Percentiles rank a stretch among this genome's conserved stretches.
phyloP scores from a whole-genome alignment of 2,797 vertebrate species.

The Aldrovandia affinis region DNA sequence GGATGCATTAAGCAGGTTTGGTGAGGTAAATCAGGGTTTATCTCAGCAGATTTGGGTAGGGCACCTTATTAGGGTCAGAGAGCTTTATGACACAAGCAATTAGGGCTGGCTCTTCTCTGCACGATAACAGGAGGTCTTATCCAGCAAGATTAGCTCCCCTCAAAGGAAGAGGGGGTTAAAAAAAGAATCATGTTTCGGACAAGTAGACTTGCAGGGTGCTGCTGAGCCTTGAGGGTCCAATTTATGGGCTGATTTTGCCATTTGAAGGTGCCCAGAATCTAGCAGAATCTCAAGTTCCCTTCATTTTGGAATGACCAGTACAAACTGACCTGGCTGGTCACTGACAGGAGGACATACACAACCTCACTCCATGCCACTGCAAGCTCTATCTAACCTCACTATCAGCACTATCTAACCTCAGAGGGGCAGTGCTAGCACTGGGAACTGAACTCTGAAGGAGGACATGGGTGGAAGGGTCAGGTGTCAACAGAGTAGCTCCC shows the following conservation, averaged over 20 bases:
- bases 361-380: background rate
- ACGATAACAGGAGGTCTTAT: slow-evolving; percentile 71
- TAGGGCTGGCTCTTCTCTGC: slow-evolving; percentile 68
- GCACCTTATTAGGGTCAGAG: slow-evolving; percentile 79
- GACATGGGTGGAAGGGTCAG: background rate
- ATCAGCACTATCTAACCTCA: background rate
- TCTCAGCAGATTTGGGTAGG: slow-evolving; percentile 74
- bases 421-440: background rate
- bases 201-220: slow-evolving; percentile 36
- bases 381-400: background rate
- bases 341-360: background rate
- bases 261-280: background rate
- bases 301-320: background rate
- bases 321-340: no score
- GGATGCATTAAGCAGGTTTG: slow-evolving; percentile 72
- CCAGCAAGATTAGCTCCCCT: slow-evolving; percentile 71
- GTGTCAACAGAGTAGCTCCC: no score
- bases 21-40: slow-evolving; percentile 83
- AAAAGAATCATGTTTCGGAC: background rate
- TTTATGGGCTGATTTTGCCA: slow-evolving; percentile 3
- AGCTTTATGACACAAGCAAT: slow-evolving; percentile 84
- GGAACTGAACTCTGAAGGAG: background rate
- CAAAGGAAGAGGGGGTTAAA: slow-evolving; percentile 34
- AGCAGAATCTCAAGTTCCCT: background rate
- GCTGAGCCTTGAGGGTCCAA: slow-evolving; percentile 34